These are phyloP conservation scores for Brevipalpus yothersi DNA, from an alignment of 1,140 invertebrate species.

Conservation along the genomic window DNA sequence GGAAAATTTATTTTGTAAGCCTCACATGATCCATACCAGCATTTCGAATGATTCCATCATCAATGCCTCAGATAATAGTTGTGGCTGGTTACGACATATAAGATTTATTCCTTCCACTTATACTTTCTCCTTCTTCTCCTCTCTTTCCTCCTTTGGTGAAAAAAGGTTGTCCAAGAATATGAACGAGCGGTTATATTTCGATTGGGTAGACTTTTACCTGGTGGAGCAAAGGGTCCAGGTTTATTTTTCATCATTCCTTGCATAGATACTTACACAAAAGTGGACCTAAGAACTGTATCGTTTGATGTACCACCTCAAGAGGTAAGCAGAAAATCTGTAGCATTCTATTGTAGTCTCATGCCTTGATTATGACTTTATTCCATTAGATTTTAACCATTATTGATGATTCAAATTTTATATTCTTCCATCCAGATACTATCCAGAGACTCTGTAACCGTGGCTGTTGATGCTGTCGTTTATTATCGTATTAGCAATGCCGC, in stretches of 20 bases:
- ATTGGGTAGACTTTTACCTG: slow-evolving; percentile 14
- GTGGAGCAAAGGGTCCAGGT: slow-evolving; percentile 14
- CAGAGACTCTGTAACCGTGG: slow-evolving; percentile 25
- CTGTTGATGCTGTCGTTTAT: slow-evolving; percentile 30
- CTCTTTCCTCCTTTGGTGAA: not conserved
- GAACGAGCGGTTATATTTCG: slow-evolving; percentile 16
- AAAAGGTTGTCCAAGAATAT: slow-evolving; percentile 17
- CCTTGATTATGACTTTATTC: no score
- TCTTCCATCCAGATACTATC: slow-evolving; percentile 24
- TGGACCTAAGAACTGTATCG: slow-evolving; percentile 30
- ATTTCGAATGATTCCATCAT: no score
- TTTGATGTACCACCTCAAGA: slow-evolving; percentile 34
- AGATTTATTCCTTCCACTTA: no score
- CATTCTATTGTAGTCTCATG: no score
- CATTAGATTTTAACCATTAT: no score
- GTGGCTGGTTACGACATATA: no score
- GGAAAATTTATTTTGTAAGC: no score
- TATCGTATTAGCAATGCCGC: slow-evolving; percentile 31
- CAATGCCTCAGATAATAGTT: no score
- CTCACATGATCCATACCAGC: no score
- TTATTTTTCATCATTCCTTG: slow-evolving; percentile 35
- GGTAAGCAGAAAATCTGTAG: slow-evolving; percentile 16
- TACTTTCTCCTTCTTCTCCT: no score
- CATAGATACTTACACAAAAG: slow-evolving; percentile 28
- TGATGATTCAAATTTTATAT: not conserved